Percentiles rank a stretch among this genome's conserved stretches.
Evolutionary conservation across 2,113 vertebrate species (phyloP).

Genomic region (Serilophus lunatus): DNA sequence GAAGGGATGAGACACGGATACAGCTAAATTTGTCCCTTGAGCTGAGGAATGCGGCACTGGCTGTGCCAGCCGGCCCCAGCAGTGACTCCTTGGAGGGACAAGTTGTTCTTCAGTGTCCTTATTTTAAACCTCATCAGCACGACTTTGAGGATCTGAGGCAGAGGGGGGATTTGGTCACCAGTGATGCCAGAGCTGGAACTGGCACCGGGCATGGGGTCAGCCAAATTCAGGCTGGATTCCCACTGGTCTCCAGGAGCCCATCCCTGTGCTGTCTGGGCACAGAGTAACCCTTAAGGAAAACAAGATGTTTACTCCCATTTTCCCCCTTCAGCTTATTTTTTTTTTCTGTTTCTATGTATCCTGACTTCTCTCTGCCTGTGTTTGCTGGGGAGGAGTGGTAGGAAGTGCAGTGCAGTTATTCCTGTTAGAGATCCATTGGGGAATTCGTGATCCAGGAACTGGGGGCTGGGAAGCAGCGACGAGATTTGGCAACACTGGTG

Average conservation of each 20-base stretch:
- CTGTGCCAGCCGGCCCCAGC: neutral
- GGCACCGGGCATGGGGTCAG: neutral
- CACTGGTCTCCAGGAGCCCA: neutral
- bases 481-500: neutral
- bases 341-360: neutral
- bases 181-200: neutral
- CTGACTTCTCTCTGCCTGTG: neutral
- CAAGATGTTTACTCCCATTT: neutral
- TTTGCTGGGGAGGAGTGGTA: neutral
- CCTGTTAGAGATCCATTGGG: neutral
- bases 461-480: neutral
- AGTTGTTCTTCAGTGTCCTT: neutral
- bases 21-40: conserved; percentile 20
- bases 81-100: neutral
- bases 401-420: neutral
- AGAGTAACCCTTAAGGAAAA: neutral
- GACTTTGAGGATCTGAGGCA: neutral
- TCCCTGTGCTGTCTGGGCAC: neutral
- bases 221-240: neutral
- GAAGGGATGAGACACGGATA: neutral
- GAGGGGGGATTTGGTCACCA: neutral
- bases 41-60: neutral
- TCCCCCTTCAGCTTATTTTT: neutral
- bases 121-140: neutral
- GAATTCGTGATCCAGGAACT: neutral